Conservation (phyloP, 53 echinoderm and acorn worm genomes). For the Paelopatides confundens region DNA sequence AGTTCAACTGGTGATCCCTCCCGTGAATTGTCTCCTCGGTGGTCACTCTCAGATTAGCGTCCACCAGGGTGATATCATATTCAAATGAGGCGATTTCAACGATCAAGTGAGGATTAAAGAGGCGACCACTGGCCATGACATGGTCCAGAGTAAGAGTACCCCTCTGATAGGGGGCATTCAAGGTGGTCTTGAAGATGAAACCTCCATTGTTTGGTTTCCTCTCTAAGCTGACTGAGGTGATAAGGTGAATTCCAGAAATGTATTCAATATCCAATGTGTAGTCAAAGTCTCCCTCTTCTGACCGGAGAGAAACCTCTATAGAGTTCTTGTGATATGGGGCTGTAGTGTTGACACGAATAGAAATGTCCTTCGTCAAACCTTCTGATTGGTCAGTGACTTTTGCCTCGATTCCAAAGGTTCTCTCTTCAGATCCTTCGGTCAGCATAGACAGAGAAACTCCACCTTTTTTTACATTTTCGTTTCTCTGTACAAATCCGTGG, state of each 20-base stretch:
- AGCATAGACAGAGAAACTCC: neutral
- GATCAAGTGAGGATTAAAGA: constrained; percentile 4
- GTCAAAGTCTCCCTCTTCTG: neutral
- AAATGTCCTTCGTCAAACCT: neutral
- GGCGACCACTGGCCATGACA: too few relatives aligned
- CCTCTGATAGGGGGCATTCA: neutral
- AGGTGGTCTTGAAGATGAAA: neutral
- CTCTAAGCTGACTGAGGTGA: neutral
- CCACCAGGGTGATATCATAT: neutral
- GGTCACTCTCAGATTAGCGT: neutral
- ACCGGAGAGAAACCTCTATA: neutral
- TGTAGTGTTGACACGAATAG: constrained; percentile 10
- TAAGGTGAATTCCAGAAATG: neutral
- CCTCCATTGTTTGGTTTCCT: neutral
- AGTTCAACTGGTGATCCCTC: neutral
- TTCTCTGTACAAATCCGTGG: neutral
- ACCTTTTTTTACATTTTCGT: neutral
- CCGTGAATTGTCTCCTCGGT: neutral
- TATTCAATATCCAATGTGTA: neutral
- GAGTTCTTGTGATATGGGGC: neutral
- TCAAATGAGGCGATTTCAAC: neutral
- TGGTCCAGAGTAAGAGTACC: neutral
- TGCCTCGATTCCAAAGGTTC: neutral
- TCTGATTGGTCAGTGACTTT: neutral
- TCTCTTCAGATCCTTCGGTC: neutral